Percentiles rank a stretch among this genome's conserved stretches.
Evolutionary conservation across 2,113 vertebrate species (phyloP).

Genomic region (Ceratotherium simum): DNA sequence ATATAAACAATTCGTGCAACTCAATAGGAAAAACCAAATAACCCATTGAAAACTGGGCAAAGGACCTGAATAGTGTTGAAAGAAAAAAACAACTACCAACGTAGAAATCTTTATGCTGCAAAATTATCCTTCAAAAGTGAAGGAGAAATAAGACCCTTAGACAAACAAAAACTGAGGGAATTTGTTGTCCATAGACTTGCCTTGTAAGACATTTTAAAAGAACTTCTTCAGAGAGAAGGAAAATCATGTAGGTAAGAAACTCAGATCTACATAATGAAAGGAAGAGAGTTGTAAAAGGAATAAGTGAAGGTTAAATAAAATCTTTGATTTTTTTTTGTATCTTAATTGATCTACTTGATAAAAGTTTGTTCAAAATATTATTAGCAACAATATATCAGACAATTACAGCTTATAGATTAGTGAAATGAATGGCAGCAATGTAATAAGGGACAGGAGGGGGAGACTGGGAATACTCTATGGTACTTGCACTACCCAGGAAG

Average conservation of each 20-base stretch:
- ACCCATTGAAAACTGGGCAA: too few relatives aligned
- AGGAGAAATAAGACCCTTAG: neutral
- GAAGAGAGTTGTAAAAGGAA: neutral
- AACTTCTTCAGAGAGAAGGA: neutral
- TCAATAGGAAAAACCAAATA: too few relatives aligned
- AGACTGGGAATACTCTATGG: neutral
- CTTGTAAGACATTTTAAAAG: neutral
- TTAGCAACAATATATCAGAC: neutral
- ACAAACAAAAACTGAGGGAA: neutral
- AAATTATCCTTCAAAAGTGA: neutral
- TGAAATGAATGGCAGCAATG: neutral
- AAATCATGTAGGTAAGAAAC: neutral
- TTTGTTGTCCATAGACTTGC: neutral
- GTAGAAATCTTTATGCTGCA: neutral
- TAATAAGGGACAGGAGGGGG: neutral
- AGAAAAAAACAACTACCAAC: neutral
- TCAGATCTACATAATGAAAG: neutral
- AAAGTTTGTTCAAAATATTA: neutral
- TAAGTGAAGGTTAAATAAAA: neutral
- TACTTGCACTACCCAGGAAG: neutral
- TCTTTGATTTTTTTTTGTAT: neutral
- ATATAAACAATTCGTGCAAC: too few relatives aligned
- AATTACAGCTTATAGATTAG: neutral
- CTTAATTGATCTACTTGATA: neutral
- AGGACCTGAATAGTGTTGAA: too few relatives aligned